Percentiles rank a stretch among this genome's conserved stretches.
These are phyloP conservation scores for Acrocephalus kingi DNA, from an alignment of 2,113 vertebrate genomes.

Conservation along the genomic window DNA sequence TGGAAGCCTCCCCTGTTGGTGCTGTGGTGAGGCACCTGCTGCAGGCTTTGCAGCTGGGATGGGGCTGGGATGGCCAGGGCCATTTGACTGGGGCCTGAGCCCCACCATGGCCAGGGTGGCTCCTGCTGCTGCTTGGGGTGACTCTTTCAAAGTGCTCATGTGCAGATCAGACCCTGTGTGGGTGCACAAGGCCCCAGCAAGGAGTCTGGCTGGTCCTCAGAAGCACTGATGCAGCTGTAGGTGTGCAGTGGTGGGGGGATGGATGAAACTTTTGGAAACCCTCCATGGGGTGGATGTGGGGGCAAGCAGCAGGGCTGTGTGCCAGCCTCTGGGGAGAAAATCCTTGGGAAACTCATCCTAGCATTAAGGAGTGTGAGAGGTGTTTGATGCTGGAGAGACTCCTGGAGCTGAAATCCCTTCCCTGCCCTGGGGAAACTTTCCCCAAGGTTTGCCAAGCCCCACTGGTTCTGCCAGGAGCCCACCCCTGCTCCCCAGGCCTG, in stretches of 20 bases:
- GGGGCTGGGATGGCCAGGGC: background rate
- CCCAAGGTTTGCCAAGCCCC: background rate
- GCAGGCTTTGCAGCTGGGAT: background rate
- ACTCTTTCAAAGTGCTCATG: rapidly evolving
- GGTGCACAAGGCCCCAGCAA: background rate
- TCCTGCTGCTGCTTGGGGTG: background rate
- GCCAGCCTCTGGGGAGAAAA: background rate
- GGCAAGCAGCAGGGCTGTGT: rapidly evolving
- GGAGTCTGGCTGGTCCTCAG: no score
- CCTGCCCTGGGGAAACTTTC: background rate
- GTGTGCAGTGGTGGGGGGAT: no score
- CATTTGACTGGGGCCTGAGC: background rate
- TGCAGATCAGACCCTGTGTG: background rate
- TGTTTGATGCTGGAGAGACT: background rate
- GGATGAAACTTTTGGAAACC: background rate
- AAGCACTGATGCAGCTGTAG: no score
- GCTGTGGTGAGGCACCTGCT: background rate
- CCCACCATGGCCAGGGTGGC: background rate
- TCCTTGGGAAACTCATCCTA: background rate
- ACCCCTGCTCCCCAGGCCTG: no score
- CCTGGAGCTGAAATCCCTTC: background rate
- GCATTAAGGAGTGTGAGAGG: rapidly evolving
- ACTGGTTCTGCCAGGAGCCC: background rate
- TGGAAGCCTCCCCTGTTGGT: background rate
- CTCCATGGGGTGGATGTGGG: rapidly evolving